phyloP scores from a whole-genome alignment of 1,140 invertebrate genomes.

The Colletes gigas region DNA sequence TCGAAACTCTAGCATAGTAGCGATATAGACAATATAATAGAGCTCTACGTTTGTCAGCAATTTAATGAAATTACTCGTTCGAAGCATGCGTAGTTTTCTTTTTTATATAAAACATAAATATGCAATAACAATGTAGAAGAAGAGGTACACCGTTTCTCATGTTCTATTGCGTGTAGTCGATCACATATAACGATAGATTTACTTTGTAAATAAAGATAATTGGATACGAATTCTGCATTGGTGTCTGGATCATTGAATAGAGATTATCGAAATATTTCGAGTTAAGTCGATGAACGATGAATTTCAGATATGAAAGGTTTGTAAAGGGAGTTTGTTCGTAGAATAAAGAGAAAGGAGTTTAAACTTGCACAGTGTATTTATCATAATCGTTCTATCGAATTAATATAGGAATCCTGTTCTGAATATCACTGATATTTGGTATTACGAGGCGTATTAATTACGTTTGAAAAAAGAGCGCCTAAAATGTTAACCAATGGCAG shows the following conservation, averaged over 20 bases:
- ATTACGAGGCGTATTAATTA: no score
- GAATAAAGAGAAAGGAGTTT: no score
- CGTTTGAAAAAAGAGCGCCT: no score
- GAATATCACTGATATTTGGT: no score
- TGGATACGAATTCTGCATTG: constrained; percentile 14
- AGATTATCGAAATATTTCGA: no score
- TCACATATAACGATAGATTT: constrained; percentile 15
- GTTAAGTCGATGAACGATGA: no score
- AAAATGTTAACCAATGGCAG: no score
- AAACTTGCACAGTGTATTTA: no score
- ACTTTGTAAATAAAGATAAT: constrained; percentile 45
- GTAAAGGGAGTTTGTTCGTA: no score
- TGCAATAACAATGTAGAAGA: not conserved
- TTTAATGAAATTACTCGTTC: constrained; percentile 17
- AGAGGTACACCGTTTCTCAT: not conserved
- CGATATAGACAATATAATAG: constrained; percentile 24
- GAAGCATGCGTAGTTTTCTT: constrained; percentile 16
- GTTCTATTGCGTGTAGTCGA: constrained; percentile 11
- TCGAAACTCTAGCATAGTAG: not conserved
- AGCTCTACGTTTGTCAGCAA: not conserved
- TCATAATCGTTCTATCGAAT: no score
- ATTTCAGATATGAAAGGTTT: no score
- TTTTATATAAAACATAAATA: constrained; percentile 14
- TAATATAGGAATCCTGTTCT: no score
- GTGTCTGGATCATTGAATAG: not conserved